Percentiles rank a stretch among this genome's conserved stretches.
phyloP scores from a whole-genome alignment of 2,797 vertebrate species.

The Poecilia picta region DNA sequence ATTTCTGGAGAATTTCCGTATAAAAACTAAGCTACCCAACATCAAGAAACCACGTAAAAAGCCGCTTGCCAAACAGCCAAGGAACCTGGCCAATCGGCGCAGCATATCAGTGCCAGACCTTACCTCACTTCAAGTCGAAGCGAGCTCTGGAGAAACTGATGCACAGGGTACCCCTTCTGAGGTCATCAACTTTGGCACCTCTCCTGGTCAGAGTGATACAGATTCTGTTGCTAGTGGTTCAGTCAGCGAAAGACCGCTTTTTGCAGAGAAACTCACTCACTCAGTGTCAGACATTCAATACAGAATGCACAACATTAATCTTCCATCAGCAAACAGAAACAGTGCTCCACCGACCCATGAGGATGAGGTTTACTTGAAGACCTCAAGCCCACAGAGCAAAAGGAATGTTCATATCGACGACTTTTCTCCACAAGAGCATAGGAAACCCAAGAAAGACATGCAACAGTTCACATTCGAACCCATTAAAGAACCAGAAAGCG shows the following conservation, averaged over 20 bases:
- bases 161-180: constrained; percentile 16
- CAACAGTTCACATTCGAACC: constrained; percentile 18
- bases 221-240: constrained; percentile 59
- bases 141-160: constrained; percentile 3
- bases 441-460: constrained; percentile 23
- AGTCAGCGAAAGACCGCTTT: constrained; percentile 9
- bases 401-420: not conserved
- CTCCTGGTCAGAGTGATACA: constrained; percentile 54
- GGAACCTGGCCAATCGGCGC: constrained; percentile 64
- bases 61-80: constrained; percentile 36
- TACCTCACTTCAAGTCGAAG: constrained; percentile 19
- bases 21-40: constrained; percentile 68
- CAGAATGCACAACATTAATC: constrained; percentile 6
- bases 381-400: constrained; percentile 6
- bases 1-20: constrained; percentile 65
- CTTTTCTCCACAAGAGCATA: constrained; percentile 43
- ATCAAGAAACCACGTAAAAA: constrained; percentile 72
- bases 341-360: constrained; percentile 33
- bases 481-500: constrained; percentile 7
- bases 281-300: not conserved
- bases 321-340: constrained; percentile 4
- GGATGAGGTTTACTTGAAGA: not conserved
- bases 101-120: constrained; percentile 83
- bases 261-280: constrained; percentile 16
- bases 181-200: constrained; percentile 25